A percentile compares a stretch with the other conserved stretches of the same genome.
These are phyloP conservation scores for Drosophila yooni DNA, from an alignment of 2,888 invertebrate species.

Conservation along the genomic window DNA sequence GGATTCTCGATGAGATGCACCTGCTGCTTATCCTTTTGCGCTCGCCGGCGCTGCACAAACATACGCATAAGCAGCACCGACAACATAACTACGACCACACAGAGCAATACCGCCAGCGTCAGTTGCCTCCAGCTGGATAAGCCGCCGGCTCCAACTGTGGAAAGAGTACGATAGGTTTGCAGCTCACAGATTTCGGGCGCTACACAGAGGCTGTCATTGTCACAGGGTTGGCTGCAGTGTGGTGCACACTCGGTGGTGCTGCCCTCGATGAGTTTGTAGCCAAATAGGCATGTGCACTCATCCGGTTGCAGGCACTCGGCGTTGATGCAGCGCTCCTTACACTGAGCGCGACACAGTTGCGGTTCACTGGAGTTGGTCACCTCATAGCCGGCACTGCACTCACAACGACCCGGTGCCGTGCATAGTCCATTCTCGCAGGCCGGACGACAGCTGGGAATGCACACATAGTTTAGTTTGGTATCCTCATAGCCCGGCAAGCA, in stretches of 20 bases:
- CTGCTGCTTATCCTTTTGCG: constrained; percentile 67
- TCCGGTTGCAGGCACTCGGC: constrained; percentile 87
- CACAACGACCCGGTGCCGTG: constrained; percentile 85
- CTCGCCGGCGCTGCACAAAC: constrained; percentile 61
- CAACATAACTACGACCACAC: constrained; percentile 63
- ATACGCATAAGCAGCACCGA: constrained; percentile 71
- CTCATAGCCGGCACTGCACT: constrained; percentile 84
- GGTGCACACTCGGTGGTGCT: constrained; percentile 82
- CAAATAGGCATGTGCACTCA: constrained; percentile 86
- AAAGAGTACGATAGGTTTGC: constrained; percentile 37
- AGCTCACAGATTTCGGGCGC: constrained; percentile 85
- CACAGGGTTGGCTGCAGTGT: constrained; percentile 76
- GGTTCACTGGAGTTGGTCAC: constrained; percentile 74
- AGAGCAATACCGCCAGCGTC: constrained; percentile 65
- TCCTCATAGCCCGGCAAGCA: constrained; percentile 82
- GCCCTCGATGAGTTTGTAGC: constrained; percentile 78
- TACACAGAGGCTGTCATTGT: constrained; percentile 76
- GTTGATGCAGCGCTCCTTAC: constrained; percentile 80
- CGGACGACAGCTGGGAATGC: constrained; percentile 80
- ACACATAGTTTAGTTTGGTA: constrained; percentile 73
- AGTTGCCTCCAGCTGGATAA: constrained; percentile 58
- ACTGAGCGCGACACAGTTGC: constrained; percentile 73
- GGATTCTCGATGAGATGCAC: constrained; percentile 81
- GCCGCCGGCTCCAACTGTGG: constrained; percentile 23
- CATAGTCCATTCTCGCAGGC: constrained; percentile 85